These are phyloP conservation scores for Andricus curvator DNA, from an alignment of 2,888 invertebrate genomes.

Conservation along the genomic window DNA sequence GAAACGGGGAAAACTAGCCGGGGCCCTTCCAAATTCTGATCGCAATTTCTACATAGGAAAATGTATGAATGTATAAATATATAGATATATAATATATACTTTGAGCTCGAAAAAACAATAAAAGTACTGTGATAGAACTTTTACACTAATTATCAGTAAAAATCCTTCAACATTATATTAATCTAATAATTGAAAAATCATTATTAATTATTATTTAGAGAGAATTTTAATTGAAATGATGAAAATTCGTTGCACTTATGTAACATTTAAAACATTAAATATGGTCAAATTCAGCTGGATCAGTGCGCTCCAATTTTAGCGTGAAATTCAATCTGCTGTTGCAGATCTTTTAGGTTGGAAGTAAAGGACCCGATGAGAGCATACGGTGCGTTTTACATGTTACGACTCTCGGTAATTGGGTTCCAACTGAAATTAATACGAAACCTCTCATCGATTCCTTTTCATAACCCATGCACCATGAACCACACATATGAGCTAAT, in stretches of 20 bases:
- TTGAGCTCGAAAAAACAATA: too few species aligned
- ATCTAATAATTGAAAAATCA: too few species aligned
- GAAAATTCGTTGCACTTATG: background rate
- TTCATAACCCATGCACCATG: conserved; percentile 7
- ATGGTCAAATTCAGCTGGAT: background rate
- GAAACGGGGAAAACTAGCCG: too few species aligned
- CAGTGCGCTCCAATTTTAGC: background rate
- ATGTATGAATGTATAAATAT: too few species aligned
- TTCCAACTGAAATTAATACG: conserved; percentile 23
- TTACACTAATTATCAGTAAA: too few species aligned
- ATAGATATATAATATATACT: too few species aligned
- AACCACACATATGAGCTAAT: conserved; percentile 7
- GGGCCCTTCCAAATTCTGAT: too few species aligned
- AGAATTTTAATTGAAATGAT: too few species aligned
- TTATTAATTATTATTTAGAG: too few species aligned
- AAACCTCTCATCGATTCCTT: conserved; percentile 11
- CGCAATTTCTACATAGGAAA: too few species aligned
- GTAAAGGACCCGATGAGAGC: background rate
- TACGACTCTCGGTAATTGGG: conserved; percentile 15
- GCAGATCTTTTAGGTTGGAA: background rate
- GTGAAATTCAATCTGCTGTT: background rate
- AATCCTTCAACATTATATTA: too few species aligned
- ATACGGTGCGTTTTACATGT: conserved; percentile 4
- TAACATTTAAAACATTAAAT: background rate
- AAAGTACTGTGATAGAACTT: too few species aligned